These are phyloP conservation scores for Brienomyrus brachyistius DNA, from an alignment of 2,113 vertebrate genomes.

Conservation along the genomic window DNA sequence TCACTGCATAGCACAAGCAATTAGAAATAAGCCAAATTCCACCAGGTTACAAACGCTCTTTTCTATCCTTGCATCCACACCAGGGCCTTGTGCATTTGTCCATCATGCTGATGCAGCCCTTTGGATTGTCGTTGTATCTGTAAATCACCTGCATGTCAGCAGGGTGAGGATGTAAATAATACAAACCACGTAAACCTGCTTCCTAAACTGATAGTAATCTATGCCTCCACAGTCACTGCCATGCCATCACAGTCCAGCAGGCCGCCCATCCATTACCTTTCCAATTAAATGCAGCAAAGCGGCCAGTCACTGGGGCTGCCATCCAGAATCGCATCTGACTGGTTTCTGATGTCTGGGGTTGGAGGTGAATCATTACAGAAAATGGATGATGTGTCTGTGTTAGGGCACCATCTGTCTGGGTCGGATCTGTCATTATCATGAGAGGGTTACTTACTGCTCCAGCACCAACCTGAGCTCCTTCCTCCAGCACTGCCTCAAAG, in stretches of 20 bases:
- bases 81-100: not conserved
- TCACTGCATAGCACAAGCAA: not conserved
- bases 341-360: not conserved
- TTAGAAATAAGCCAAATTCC: not conserved
- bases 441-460: not conserved
- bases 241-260: not conserved
- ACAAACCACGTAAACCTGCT: not conserved
- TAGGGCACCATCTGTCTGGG: not conserved
- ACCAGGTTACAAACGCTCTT: not conserved
- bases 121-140: not conserved
- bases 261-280: not conserved
- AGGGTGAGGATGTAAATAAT: not conserved
- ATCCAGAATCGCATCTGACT: not conserved
- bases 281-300: slow-evolving; percentile 4
- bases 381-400: not conserved
- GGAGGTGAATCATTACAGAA: not conserved
- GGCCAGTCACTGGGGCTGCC: not conserved
- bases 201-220: not conserved
- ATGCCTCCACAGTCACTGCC: not conserved
- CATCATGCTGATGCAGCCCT: not conserved
- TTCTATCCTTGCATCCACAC: not conserved
- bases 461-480: not conserved
- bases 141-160: not conserved
- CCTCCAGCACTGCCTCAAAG: not conserved
- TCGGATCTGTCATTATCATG: not conserved